These are phyloP conservation scores for Zootermopsis nevadensis DNA, from an alignment of 2,888 invertebrate species.

Conservation along the genomic window DNA sequence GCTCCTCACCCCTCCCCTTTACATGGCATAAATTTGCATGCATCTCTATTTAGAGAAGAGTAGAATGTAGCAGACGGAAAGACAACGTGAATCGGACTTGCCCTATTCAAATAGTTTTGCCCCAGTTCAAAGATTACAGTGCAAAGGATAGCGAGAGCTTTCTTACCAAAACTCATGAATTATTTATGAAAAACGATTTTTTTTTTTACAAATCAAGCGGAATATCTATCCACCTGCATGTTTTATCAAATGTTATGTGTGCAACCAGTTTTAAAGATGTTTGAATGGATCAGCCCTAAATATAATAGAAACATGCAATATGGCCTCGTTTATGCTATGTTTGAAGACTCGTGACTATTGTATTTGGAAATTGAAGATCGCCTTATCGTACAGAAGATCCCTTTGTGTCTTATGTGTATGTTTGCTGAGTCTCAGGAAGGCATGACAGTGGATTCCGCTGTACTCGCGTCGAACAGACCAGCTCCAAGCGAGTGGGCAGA, in stretches of 20 bases:
- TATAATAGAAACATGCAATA: too few relatives aligned
- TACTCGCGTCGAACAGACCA: too few relatives aligned
- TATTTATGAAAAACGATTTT: constrained; percentile 47
- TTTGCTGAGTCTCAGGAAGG: too few relatives aligned
- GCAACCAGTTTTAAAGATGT: too few relatives aligned
- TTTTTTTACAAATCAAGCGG: constrained; percentile 49
- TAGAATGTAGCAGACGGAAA: not conserved
- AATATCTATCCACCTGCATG: not conserved
- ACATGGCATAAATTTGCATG: not conserved
- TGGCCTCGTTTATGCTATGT: too few relatives aligned
- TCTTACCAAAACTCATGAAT: constrained; percentile 37
- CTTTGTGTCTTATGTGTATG: too few relatives aligned
- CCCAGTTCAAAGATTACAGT: not conserved
- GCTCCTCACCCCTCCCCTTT: not conserved
- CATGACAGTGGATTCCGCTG: too few relatives aligned
- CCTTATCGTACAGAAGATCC: too few relatives aligned
- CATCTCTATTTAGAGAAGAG: constrained; percentile 1
- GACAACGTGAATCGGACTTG: not conserved
- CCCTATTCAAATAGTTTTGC: not conserved
- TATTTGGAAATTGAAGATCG: too few relatives aligned
- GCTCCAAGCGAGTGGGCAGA: too few relatives aligned
- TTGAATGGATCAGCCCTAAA: too few relatives aligned
- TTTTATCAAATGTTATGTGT: not conserved
- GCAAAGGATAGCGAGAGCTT: not conserved
- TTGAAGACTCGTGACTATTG: too few relatives aligned